Conservation (phyloP, 2,113 vertebrate species). For the Ictalurus furcatus region DNA sequence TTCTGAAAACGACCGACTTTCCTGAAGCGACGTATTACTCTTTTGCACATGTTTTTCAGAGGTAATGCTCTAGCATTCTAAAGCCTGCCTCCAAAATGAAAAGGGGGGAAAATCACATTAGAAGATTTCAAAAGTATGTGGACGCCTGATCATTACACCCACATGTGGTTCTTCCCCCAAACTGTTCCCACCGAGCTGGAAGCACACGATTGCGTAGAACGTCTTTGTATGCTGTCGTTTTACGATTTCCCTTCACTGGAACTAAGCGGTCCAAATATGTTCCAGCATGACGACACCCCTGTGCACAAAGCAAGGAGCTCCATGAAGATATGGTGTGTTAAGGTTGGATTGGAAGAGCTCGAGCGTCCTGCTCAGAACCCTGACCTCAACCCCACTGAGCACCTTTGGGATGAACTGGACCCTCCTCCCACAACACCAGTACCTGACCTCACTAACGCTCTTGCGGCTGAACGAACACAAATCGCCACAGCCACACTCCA, state of each 20-base stretch:
- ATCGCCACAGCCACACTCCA: neutral
- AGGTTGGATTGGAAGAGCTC: neutral
- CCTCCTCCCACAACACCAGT: neutral
- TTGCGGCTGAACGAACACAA: neutral
- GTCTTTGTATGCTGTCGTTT: neutral
- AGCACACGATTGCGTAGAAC: neutral
- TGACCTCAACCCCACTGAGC: neutral
- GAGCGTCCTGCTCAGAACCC: neutral
- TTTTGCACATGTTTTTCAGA: neutral
- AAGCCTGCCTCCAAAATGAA: neutral
- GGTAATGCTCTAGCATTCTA: neutral
- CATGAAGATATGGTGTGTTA: neutral
- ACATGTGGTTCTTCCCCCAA: neutral
- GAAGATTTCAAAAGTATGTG: neutral
- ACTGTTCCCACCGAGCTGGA: neutral
- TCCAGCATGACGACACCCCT: neutral
- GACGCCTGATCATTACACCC: neutral
- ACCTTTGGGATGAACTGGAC: neutral
- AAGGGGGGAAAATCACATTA: neutral
- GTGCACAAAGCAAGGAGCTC: neutral
- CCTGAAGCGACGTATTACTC: neutral
- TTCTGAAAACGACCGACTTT: neutral
- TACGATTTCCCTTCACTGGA: neutral
- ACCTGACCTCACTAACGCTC: neutral
- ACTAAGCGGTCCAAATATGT: neutral